phyloP scores from a whole-genome alignment of 2,113 vertebrate genomes.

The Stegostoma tigrinum region DNA sequence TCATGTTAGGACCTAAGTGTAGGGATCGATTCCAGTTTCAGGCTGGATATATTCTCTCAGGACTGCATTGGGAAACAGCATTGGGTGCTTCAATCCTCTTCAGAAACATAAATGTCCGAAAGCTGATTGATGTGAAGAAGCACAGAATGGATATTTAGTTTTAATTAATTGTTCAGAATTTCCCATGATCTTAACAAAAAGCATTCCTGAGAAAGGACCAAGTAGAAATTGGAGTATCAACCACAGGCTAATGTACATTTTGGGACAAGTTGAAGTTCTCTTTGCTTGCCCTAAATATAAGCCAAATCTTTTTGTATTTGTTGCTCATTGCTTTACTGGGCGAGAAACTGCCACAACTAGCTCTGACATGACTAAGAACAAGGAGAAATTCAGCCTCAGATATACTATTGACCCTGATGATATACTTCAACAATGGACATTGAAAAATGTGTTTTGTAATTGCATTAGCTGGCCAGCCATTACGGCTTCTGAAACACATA shows the following conservation, averaged over 20 bases:
- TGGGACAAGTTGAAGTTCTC: neutral
- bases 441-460: neutral
- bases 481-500: neutral
- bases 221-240: neutral
- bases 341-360: neutral
- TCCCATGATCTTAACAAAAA: neutral
- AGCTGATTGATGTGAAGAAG: neutral
- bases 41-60: neutral
- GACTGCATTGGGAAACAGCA: neutral
- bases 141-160: neutral
- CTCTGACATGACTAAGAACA: neutral
- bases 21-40: neutral
- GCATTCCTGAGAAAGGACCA: neutral
- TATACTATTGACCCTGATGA: neutral
- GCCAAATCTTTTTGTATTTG: too few species aligned
- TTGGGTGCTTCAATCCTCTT: neutral
- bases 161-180: neutral
- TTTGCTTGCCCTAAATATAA: neutral
- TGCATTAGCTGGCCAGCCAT: neutral
- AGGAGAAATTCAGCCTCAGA: neutral
- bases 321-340: neutral
- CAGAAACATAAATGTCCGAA: neutral
- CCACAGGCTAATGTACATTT: neutral
- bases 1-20: neutral
- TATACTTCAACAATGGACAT: neutral